A percentile compares a stretch with the other conserved stretches of the same genome.
phyloP scores from a whole-genome alignment of 2,113 vertebrate genomes.

The Barnardius zonarius region DNA sequence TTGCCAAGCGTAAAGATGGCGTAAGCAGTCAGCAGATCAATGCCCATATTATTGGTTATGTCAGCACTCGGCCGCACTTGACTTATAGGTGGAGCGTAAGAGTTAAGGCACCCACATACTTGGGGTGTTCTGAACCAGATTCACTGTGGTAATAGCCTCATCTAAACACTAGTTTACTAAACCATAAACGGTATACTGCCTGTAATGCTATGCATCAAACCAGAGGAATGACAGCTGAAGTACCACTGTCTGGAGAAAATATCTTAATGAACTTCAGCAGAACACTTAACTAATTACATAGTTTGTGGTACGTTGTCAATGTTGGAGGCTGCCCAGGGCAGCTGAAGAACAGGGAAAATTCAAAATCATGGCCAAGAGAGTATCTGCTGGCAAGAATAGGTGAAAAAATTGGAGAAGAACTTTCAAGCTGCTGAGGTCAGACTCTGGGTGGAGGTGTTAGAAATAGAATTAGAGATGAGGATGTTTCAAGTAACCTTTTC shows the following conservation, averaged over 20 bases:
- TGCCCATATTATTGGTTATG: not conserved
- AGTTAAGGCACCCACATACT: not conserved
- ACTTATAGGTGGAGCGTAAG: accelerated
- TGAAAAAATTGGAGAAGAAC: not conserved
- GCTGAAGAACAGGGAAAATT: not conserved
- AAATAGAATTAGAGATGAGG: not conserved
- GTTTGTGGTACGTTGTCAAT: not conserved
- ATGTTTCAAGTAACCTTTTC: not conserved
- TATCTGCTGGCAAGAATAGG: not conserved
- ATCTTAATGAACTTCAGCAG: not conserved
- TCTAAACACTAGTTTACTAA: not conserved
- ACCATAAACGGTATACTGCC: not conserved
- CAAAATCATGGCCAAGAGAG: not conserved
- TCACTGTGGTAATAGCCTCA: not conserved
- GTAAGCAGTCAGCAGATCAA: not conserved
- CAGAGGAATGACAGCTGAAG: not conserved
- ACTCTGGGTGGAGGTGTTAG: not conserved
- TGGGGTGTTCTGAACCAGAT: not conserved
- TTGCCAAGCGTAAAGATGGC: not conserved
- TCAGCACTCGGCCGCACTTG: not conserved
- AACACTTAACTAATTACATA: not conserved
- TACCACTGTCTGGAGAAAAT: not conserved
- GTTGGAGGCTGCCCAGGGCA: not conserved
- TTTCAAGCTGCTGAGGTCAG: not conserved
- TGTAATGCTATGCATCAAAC: not conserved